These are phyloP conservation scores for Podargus strigoides DNA, from an alignment of 2,797 vertebrate species.

Conservation along the genomic window DNA sequence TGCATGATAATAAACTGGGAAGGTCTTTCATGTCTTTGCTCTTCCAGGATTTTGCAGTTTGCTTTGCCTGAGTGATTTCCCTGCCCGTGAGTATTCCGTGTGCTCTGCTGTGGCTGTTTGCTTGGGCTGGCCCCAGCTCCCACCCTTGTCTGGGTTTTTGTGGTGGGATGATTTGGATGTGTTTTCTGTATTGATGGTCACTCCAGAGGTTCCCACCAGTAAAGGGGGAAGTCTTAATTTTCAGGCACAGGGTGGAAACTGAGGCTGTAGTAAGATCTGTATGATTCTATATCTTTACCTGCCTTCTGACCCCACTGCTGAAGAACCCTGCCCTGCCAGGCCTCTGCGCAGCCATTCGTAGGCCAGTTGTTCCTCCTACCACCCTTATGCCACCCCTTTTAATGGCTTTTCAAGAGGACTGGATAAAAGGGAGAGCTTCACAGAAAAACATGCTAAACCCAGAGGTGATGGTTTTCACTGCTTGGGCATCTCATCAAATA, in stretches of 20 bases:
- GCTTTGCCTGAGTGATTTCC: not conserved
- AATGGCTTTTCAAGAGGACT: not conserved
- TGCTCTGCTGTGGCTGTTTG: accelerated
- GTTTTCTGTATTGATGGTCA: not conserved
- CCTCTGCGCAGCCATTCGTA: not conserved
- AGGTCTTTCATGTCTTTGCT: not conserved
- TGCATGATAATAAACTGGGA: not conserved
- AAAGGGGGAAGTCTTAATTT: not conserved
- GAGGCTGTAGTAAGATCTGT: not conserved
- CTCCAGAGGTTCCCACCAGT: not conserved
- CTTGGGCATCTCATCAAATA: constrained; percentile 8
- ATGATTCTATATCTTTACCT: not conserved
- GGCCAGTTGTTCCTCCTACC: not conserved
- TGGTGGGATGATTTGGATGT: not conserved
- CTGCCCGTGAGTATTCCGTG: accelerated
- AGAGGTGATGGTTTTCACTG: constrained; percentile 30
- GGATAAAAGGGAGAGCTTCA: constrained; percentile 19
- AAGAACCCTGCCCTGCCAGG: not conserved
- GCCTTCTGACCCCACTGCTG: not conserved
- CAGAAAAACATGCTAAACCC: not conserved
- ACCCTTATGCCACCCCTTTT: not conserved
- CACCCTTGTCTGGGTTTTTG: not conserved
- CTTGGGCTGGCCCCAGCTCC: not conserved
- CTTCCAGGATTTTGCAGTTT: not conserved
- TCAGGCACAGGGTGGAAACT: not conserved